Conservation (phyloP, 2,888 invertebrate species). For the Metalampra italica region DNA sequence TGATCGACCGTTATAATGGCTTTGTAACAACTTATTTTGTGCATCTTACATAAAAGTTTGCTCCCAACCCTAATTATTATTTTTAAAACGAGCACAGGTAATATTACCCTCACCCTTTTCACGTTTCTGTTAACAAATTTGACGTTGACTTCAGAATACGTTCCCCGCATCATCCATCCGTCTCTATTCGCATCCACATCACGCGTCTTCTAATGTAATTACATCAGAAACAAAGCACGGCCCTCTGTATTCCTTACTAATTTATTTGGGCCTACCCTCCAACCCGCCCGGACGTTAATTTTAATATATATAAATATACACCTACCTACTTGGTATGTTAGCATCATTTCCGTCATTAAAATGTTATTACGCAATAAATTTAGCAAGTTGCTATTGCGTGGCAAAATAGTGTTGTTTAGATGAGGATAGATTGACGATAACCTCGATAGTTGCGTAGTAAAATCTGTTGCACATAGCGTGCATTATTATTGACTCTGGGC, state of each 20-base stretch:
- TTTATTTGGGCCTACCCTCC: slow-evolving; percentile 34
- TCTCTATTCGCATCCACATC: slow-evolving; percentile 38
- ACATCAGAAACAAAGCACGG: slow-evolving; percentile 41
- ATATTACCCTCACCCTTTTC: not conserved
- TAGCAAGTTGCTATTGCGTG: slow-evolving; percentile 31
- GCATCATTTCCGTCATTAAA: slow-evolving; percentile 47
- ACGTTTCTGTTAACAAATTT: slow-evolving; percentile 3
- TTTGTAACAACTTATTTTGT: no score
- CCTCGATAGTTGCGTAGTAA: no score
- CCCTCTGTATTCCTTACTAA: slow-evolving; percentile 18
- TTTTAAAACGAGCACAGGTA: not conserved
- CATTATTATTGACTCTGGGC: no score
- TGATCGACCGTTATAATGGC: not conserved
- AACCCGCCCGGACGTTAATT: slow-evolving; percentile 41
- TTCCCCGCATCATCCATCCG: slow-evolving; percentile 28
- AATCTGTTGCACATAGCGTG: no score
- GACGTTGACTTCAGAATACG: slow-evolving; percentile 14
- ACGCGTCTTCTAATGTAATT: slow-evolving; percentile 42
- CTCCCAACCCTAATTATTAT: not conserved
- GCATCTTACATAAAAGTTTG: no score
- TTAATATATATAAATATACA: slow-evolving; percentile 30
- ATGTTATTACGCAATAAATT: slow-evolving; percentile 51
- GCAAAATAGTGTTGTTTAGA: not conserved
- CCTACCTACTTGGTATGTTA: slow-evolving; percentile 1
- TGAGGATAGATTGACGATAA: no score